Evolutionary conservation across 2,797 vertebrate species (phyloP), one percentile per base, ranked within the genome.

Genomic region (Scolopax bukidnonensis): DNA sequence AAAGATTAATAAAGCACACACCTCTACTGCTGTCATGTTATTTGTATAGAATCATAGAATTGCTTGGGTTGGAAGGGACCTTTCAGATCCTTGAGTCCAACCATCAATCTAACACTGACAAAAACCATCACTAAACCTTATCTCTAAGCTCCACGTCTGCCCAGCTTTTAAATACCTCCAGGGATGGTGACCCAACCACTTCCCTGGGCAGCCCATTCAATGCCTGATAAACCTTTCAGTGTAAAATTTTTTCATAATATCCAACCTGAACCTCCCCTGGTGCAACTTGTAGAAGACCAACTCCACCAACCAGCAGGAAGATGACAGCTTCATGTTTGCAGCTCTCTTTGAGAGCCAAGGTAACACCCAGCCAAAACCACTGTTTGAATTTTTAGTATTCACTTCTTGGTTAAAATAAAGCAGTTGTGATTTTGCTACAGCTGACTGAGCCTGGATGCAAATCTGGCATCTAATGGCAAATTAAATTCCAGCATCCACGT

Each of bases 381-480:
- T 15, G 6, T 24, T 20, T 41, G 41, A 41, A 19, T 54, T 71
- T 16, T 28, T 82, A 59, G 41, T 64, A 60, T n/a, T 84, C 43
- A 21, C 3, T 47, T 2, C 2, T 41, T 63, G 1, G 4, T 40
- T 57, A 81, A 84, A 93, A 68, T 36, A 63, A 82, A 78, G 48
- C 8, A 27, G n/a, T 67, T 75, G 32, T 6, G 68, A 83, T 70
- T 90, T 85, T 60, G 54, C 64, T 60, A 9, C 11, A 85, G 67
- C 71, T 68, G 50, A 92, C 30, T 82, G 28, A 36, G 68, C 41
- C 83, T 43, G 24, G 36, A 77, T 59, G 71, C 63, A 68, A 94
- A 94, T 32, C 75, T 41, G 69, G 65, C 59, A 54, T 87, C 74
- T 90, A 79, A 95, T 91, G 51, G 71, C 67, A 95, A 95, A 96